Evolutionary conservation across 1,140 invertebrate species (phyloP), one percentile per base, ranked within the genome.

Genomic region (Asbolus verrucosus): DNA sequence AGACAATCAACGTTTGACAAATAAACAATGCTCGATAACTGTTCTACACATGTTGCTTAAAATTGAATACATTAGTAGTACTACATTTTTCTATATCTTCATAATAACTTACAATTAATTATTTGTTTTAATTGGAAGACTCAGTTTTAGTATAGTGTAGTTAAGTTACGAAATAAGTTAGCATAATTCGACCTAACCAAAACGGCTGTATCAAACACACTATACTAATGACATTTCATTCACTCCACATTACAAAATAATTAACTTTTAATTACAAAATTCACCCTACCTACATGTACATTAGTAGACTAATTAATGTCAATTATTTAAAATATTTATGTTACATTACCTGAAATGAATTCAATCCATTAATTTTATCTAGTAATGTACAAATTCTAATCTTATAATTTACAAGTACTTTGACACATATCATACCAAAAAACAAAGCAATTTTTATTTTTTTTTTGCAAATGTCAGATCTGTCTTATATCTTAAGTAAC

Each of bases 121-220:
- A 81, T 81, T 80, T 81, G 80, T 81, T 78, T 80, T 79, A 78
- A 77, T 72, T 81, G 80, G 80, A 81, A 81, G 80, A 81, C 80
- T 79, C 74, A 76, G 79, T 81, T 80, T 76, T 79, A 77, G 73
- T 73, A 77, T 79, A 77, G 67, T 75, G 62, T 70, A 75, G 66
- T 71, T 77, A 73, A 68, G 39, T 69, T 66, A 50, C 59, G 65
- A 67, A 62, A 66, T 31, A 33, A 43, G 15, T 61, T 36, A 46
- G 24, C 27, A 62, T 30, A 43, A 43, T 63, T 38, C 33, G 39
- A 63, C 41, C 33, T 41, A 63, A 63, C 24, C 39, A 39, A 60
- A 66, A 46, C 30, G 18, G 38, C 46, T 65, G 74, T 75, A 77
- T 75, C 76, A 77, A 74, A 76, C 70, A 75, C 74, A 71, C 73